Base-by-base conservation (phyloP, 2,888 invertebrate genomes). In the Amphimallon solstitiale region DNA sequence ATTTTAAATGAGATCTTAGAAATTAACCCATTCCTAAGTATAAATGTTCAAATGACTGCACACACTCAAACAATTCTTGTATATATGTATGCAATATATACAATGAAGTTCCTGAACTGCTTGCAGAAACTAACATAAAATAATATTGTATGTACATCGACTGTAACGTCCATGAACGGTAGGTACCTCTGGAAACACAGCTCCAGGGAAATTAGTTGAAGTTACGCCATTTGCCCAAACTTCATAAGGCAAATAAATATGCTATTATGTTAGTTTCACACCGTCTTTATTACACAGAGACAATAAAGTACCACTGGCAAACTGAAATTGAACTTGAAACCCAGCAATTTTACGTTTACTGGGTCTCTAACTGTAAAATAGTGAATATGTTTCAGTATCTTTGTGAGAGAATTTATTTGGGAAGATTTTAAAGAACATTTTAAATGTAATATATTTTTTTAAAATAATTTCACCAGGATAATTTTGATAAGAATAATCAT, bases 201-300 rank as follows among this genome's bases (percentile, higher is more conserved):
- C 64, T 59, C 64, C 34, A 59, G 64, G 64, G 64, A 65, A 65
- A 65, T 65, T 65, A 61, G 60, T 29, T 51, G 43, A 65, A 65
- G 65, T 65, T 65, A 52, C 51, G 60, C 60, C 29, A 48, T 65
- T 60, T 54, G 51, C 59, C 35, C 37, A 45, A 52, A 62, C 61
- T 66, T 65, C 49, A 56, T 29, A 48, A 48, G 37, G 37, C 46
- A 48, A 48, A 59, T 56, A 65, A 65, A 65, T 56, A 65, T 56
- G 49, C 49, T 46, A 40, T 65, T 56, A 48, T 38, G 49, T 40
- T 65, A 48, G 49, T 37, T 65, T 65, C 59, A 38, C 59, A 48
- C 59, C 46, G 59, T 19, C 38, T 38, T 38, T 59, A 65, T 59
- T 59, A 48, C 48, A 23, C 48, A 37, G 37, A 34, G 38, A 56